Base-by-base conservation (phyloP, 2,113 vertebrate species). In the Falco punctatus region DNA sequence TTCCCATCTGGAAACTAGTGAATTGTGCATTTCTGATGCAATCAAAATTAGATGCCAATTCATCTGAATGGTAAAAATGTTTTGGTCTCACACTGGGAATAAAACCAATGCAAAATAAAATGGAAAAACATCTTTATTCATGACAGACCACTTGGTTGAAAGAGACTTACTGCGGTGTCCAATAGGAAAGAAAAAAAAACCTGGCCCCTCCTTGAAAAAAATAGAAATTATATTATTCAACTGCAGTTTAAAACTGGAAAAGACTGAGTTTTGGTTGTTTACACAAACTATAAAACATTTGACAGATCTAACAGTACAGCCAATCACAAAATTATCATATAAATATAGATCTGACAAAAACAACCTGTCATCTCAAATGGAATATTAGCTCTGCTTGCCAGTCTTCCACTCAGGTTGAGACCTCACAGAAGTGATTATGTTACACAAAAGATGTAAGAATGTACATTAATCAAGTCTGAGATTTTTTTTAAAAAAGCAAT, bases 361-460 rank as follows among this genome's bases (percentile, higher is more conserved):
- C 5, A 27, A 16, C 9, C 15, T 58, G 11, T 30, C 20, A 62
- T 42, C 32, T 62, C n/a, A 44, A 48, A 33, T 38, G 23, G 66
- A 59, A 66, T 67, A 59, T 17, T 52, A 54, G 5, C 11, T 84
- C 40, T 84, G 15, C 5, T 48, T 74, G 24, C 22, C 10, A 18
- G n/a, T 44, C 40, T 89, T 55, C n/a, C n/a, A 13, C 21, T 57
- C n/a, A 44, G 22, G 19, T 27, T 62, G 48, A 55, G 48, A 73
- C 18, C 10, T 44, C 46, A 46, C 23, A 46, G 27, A 78, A 67
- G 51, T 0, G 16, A 28, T 28, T 42, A 21, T 0, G 0, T 15
- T 72, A 72, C 26, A 72, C 40, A 86, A 78, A 44, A 71, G 16
- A 28, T 27, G 5, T 30, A 32, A 74, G 20, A 84, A 32, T 33